Percentiles rank a stretch among this genome's conserved stretches.
Evolutionary conservation across 2,888 invertebrate species (phyloP).

Genomic region (Fragum whitleyi): DNA sequence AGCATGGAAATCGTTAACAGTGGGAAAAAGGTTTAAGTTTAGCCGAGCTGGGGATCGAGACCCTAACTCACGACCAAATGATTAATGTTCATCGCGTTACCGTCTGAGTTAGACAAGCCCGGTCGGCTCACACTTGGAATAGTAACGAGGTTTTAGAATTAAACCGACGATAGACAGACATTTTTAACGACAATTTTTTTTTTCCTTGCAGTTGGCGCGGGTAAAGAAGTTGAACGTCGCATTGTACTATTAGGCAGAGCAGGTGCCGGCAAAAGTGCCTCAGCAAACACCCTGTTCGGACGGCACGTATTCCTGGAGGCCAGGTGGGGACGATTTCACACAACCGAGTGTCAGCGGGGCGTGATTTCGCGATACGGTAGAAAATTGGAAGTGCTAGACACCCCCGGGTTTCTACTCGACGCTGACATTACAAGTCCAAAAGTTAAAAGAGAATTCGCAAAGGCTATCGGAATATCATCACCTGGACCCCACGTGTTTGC

Average conservation of each 20-base stretch:
- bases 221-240: conserved; percentile 52
- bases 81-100: too few relatives aligned
- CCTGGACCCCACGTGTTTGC: conserved; percentile 65
- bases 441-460: conserved; percentile 60
- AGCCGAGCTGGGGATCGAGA: too few relatives aligned
- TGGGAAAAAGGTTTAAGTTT: too few relatives aligned
- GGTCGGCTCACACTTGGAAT: too few relatives aligned
- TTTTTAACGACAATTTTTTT: too few relatives aligned
- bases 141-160: too few relatives aligned
- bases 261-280: conserved; percentile 60
- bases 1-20: too few relatives aligned
- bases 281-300: conserved; percentile 61
- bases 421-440: conserved; percentile 55
- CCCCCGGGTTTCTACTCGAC: conserved; percentile 62
- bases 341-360: conserved; percentile 59
- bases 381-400: conserved; percentile 58
- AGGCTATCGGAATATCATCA: conserved; percentile 58
- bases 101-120: too few relatives aligned
- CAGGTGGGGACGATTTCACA: conserved; percentile 64
- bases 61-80: too few relatives aligned
- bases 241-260: conserved; percentile 59
- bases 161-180: too few relatives aligned
- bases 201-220: conserved; percentile 16
- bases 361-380: conserved; percentile 56
- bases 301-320: conserved; percentile 62